These are phyloP conservation scores for Corynorhinus townsendii DNA, from an alignment of 2,113 vertebrate species.

Conservation along the genomic window DNA sequence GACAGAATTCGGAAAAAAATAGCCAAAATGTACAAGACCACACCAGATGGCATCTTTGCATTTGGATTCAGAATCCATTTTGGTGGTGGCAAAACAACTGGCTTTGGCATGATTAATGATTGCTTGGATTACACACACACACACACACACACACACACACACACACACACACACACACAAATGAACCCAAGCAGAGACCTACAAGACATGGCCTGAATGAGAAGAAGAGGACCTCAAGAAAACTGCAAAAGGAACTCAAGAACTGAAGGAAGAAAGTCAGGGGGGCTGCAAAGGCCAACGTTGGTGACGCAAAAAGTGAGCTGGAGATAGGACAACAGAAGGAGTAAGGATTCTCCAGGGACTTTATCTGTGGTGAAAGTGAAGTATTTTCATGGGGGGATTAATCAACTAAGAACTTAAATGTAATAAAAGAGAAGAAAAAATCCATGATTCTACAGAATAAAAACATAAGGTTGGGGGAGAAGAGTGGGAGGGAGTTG, in stretches of 20 bases:
- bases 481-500: fast-evolving
- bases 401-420: not conserved
- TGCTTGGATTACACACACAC: not conserved
- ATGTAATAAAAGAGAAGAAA: not conserved
- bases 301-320: not conserved
- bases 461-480: not conserved
- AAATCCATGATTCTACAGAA: not conserved
- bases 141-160: too few species aligned
- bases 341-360: not conserved
- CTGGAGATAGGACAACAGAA: not conserved
- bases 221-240: not conserved
- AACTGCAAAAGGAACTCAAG: not conserved
- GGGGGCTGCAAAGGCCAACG: not conserved
- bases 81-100: not conserved
- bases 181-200: not conserved
- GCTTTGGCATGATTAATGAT: not conserved
- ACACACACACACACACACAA: too few species aligned
- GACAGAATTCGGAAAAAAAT: not conserved
- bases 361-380: not conserved
- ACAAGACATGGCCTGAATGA: not conserved
- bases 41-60: not conserved
- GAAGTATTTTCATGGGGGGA: not conserved
- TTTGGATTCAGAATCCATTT: not conserved
- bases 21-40: not conserved
- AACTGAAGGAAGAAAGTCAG: not conserved